Evolutionary conservation across 2,113 vertebrate species (phyloP), one percentile per base, ranked within the genome.

Genomic region (Aptenodytes forsteri): DNA sequence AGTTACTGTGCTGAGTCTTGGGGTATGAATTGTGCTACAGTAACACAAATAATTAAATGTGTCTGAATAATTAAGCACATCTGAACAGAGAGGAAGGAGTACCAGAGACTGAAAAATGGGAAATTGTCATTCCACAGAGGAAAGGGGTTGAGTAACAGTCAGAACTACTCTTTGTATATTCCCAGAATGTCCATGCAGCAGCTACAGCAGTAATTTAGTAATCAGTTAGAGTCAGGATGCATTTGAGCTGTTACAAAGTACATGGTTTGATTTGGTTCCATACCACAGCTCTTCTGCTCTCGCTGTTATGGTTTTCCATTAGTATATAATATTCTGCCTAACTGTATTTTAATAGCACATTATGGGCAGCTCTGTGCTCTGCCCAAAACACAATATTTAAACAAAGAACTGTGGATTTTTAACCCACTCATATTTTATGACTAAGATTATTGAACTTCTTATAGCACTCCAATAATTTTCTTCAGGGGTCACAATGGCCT

Each of bases 151-250:
- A 75, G 36, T 72, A 95, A 75, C 52, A 87, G 72, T 64, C 76
- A 96, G 72, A 89, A 34, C 0, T 0, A 29, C 61, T 95, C 90
- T 79, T 93, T 83, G 16, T 85, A 29, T 52, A 95, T 93, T 95
- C 95, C 61, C 61, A 82, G 76, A 86, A 89, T 93, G 83, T 93
- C 69, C 65, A 21, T 65, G 65, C 69, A 71, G 69, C 76, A 93
- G 64, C 86, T 82, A 71, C 64, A 90, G 86, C 72, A 71, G 89
- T 78, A 89, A 94, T 92, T 93, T 89, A 89, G 95, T 64, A 89
- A 97, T 95, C 92, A 89, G 92, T 88, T 85, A 80, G 92, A 95
- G 80, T 66, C 90, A 95, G 86, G 47, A 56, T 84, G 76, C 52
- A 69, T 93, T 93, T 92, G 54, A 95, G 76, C 83, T 95, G 76